phyloP scores from a whole-genome alignment of 2,113 vertebrate species.

The Hipposideros armiger region DNA sequence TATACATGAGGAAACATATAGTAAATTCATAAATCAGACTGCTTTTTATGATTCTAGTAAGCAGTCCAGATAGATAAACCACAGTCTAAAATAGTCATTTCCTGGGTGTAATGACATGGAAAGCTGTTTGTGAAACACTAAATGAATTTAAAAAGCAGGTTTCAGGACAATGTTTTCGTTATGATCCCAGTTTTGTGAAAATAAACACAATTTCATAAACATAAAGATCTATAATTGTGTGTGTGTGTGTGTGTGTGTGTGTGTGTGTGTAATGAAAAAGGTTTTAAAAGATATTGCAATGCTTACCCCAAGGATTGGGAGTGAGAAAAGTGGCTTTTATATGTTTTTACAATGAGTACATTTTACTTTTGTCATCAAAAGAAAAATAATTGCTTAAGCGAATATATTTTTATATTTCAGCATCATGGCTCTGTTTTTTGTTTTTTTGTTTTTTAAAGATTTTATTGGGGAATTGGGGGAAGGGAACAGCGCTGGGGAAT shows the following conservation, averaged over 20 bases:
- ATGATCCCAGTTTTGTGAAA: conserved; percentile 37
- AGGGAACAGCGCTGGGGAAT: too few species aligned
- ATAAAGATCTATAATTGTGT: neutral
- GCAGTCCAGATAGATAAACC: neutral
- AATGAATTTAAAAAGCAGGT: neutral
- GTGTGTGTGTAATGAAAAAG: neutral
- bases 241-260: neutral
- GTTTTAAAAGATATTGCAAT: neutral
- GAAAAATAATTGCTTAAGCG: conserved; percentile 40
- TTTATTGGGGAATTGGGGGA: too few species aligned
- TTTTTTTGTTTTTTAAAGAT: too few species aligned
- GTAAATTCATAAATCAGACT: neutral
- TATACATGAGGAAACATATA: neutral
- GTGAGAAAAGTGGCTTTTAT: too few species aligned
- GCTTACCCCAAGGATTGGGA: neutral
- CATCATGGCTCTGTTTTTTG: neutral
- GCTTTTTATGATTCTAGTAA: neutral
- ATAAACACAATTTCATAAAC: neutral
- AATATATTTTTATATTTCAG: neutral
- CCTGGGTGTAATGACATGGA: neutral
- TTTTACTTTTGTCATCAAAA: conserved; percentile 4
- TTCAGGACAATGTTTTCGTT: neutral
- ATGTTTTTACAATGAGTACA: neutral
- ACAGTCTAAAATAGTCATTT: neutral
- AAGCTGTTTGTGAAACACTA: neutral